Base-by-base conservation (phyloP, 1,140 invertebrate species). In the Agrilus planipennis region DNA sequence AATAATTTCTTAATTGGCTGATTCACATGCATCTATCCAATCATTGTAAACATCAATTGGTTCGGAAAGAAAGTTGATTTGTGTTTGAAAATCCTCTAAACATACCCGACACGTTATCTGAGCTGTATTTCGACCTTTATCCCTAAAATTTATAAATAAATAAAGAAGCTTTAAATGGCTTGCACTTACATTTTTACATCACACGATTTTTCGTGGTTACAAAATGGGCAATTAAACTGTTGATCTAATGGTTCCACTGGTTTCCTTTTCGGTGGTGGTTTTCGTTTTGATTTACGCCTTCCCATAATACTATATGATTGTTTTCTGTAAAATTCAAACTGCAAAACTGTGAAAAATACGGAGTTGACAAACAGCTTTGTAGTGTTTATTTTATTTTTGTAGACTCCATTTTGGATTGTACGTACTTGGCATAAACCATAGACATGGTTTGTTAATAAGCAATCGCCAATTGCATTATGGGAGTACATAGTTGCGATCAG, bases 21-120 rank as follows among this genome's bases (percentile, higher is more conserved):
- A 73, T 71, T 96, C 95, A 71, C 94, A 99, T 1, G 92, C 94
- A 74, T 99, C 95, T 39, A 99, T 95, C 95, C 95, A 99, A 63
- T 98, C 94, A 69, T 95, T 96, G 61, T 99, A 99, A 15, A 99
- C 94, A 76, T 99, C 95, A 42, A 99, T 79, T 30, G 94, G 81
- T 66, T 99, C 94, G 9, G 92, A 96, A 39, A 99, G 70, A 61
- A 92, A 85, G 68, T 95, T 97, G 47, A 97, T 97, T 17, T 79
- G 82, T 3, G 92, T 94, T 65, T 97, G 92, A 69, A 90, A 99
- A 63, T 94, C 89, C 69, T 99, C 95, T 47, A 89, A 61, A 58
- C 95, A 99, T 2, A 98, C 90, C 49, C 86, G 72, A 65, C 95
- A 99, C 15, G 80, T 80, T 64, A 99, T 94, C 65, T 81, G 75